Evolutionary conservation across 2,888 invertebrate species (phyloP).

Genomic region (Acronicta alni): DNA sequence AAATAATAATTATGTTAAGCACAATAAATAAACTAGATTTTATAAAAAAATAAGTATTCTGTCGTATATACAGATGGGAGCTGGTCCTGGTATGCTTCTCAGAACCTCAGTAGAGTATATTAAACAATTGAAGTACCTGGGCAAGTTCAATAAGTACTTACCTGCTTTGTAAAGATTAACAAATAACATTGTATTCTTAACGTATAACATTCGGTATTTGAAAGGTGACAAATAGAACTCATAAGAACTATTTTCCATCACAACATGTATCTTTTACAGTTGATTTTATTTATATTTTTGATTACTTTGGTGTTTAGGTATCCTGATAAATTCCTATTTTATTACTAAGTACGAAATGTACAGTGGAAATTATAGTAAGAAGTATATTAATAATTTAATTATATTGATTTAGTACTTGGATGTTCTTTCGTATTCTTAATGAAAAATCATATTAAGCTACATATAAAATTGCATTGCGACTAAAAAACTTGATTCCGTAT

Average conservation of each 20-base stretch:
- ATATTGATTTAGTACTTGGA: background rate
- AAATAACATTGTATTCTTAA: background rate
- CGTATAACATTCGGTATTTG: too few relatives aligned
- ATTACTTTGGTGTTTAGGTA: background rate
- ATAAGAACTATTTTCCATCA: too few relatives aligned
- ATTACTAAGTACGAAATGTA: slow-evolving; percentile 12
- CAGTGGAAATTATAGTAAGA: background rate
- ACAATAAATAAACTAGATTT: slow-evolving; percentile 16
- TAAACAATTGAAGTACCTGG: slow-evolving; percentile 9
- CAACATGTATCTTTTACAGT: too few relatives aligned
- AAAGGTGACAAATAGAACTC: too few relatives aligned
- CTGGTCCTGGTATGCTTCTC: slow-evolving; percentile 15
- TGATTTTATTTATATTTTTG: too few relatives aligned
- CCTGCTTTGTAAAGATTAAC: slow-evolving; percentile 7
- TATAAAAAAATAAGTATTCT: slow-evolving; percentile 12
- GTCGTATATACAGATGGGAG: slow-evolving; percentile 12
- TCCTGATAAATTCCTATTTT: background rate
- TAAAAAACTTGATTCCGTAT: too few relatives aligned
- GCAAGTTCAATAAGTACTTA: slow-evolving; percentile 11
- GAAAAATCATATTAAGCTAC: too few relatives aligned
- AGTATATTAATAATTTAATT: background rate
- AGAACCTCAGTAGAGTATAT: slow-evolving; percentile 2
- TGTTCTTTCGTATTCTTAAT: too few relatives aligned
- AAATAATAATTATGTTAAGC: slow-evolving; percentile 8
- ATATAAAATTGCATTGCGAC: too few relatives aligned